Percentiles rank a stretch among this genome's conserved stretches.
Conservation (phyloP, 2,888 invertebrate species). For the Macrophya alboannulata region DNA sequence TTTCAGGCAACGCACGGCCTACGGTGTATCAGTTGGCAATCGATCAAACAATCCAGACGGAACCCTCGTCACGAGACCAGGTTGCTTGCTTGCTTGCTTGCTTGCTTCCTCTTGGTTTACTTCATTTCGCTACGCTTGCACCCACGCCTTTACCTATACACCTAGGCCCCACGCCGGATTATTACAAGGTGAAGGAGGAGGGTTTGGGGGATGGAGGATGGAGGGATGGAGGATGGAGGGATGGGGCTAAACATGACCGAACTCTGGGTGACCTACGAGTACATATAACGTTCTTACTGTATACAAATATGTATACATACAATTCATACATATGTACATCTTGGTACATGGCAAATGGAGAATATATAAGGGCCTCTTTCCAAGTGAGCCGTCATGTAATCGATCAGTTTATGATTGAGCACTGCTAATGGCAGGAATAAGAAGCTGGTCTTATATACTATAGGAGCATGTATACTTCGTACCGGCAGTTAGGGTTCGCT, state of each 20-base stretch:
- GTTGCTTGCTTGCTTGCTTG: neutral
- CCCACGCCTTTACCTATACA: neutral
- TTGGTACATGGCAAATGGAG: conserved; percentile 20
- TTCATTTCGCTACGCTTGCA: neutral
- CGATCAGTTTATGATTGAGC: conserved; percentile 50
- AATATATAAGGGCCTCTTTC: neutral
- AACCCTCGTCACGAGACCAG: conserved; percentile 56
- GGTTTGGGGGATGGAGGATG: no score
- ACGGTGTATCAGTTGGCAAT: conserved; percentile 62
- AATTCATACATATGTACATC: neutral
- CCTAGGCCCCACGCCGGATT: neutral
- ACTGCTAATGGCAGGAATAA: conserved; percentile 42
- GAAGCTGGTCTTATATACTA: neutral
- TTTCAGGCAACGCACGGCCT: conserved; percentile 50
- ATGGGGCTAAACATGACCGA: conserved; percentile 2
- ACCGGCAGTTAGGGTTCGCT: neutral
- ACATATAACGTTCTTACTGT: neutral
- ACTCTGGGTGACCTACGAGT: neutral
- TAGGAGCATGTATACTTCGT: neutral
- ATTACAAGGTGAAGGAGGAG: neutral
- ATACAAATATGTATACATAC: neutral
- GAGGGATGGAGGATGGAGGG: no score
- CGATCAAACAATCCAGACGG: conserved; percentile 65
- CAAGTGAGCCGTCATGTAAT: conserved; percentile 27
- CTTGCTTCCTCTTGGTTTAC: conserved; percentile 32